Base-by-base conservation (phyloP, 2,797 vertebrate species). In the Masticophis lateralis region DNA sequence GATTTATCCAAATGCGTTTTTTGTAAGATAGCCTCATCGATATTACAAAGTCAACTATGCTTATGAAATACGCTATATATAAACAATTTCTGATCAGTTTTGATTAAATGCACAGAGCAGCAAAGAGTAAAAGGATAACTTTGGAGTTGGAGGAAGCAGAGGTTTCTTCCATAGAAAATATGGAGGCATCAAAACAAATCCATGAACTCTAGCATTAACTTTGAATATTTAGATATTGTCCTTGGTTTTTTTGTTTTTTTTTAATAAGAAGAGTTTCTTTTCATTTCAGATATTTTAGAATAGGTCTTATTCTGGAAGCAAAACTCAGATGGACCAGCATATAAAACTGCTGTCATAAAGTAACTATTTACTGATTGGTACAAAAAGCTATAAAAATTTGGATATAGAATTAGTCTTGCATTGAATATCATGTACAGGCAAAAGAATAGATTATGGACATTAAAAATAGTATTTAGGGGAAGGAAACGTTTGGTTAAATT, bases 321-420 rank as follows among this genome's bases (percentile, higher is more conserved):
- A 60, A 90, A 90, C 14, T 90, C 16, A 66, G 63, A 66, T 43
- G 28, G 20, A 89, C 13, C 5, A 10, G 27, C 60, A 89, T 63
- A 28, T 28, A 51, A 89, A 69, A 55, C 47, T 1, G 55, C 5
- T 53, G 18, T 9, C 16, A 37, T 28, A 90, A 90, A 90, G 47
- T 28, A 43, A 43, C 9, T 91, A 87, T 87, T 87, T 93, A 87
- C 43, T 88, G 83, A 87, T 91, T 91, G 89, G 25, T 28, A 66
- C 57, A 87, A 87, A 92, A 57, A 63, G 83, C 18, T 69, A 13
- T 87, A 74, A 56, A 43, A 69, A 28, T 91, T 93, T 87, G 57
- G 8, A 53, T 51, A 43, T 32, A 88, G 59, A 25, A 7, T 4
- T 92, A 25, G 4, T 5, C n/a, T 92, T 89, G 12, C 6, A 9